A percentile compares a stretch with the other conserved stretches of the same genome.
phyloP scores from a whole-genome alignment of 2,113 vertebrate genomes.

The Piaya cayana region DNA sequence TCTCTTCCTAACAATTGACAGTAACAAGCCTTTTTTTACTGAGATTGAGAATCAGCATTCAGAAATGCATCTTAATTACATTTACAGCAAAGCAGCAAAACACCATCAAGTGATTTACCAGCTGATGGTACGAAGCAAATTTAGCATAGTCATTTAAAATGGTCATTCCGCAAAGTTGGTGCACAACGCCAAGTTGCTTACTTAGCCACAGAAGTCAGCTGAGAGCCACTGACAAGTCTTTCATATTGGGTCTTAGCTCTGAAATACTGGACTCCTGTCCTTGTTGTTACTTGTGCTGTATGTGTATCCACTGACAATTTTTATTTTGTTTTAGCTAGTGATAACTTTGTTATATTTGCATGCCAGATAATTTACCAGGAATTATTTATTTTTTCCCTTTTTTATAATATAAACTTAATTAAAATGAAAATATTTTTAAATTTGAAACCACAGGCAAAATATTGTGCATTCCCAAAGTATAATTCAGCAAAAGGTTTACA shows the following conservation, averaged over 20 bases:
- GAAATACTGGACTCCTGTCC: background rate
- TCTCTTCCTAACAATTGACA: background rate
- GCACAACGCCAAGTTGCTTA: background rate
- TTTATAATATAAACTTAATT: background rate
- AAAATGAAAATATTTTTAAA: background rate
- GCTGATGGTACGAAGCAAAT: fast-evolving
- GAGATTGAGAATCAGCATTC: background rate
- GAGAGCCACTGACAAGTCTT: background rate
- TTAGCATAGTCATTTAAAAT: background rate
- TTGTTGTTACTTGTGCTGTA: background rate
- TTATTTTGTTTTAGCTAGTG: background rate
- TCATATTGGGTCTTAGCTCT: fast-evolving
- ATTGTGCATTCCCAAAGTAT: background rate
- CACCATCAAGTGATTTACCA: background rate
- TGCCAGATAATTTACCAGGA: background rate
- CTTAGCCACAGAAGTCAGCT: background rate
- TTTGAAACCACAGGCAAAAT: background rate
- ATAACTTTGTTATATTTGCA: background rate
- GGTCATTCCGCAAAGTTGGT: background rate
- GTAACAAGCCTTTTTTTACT: background rate
- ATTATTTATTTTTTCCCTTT: fast-evolving
- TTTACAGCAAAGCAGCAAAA: background rate
- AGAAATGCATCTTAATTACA: background rate
- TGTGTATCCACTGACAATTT: background rate
- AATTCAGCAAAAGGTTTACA: background rate